Evolutionary conservation across 2,797 vertebrate species (phyloP).

Genomic region (Furcifer pardalis): DNA sequence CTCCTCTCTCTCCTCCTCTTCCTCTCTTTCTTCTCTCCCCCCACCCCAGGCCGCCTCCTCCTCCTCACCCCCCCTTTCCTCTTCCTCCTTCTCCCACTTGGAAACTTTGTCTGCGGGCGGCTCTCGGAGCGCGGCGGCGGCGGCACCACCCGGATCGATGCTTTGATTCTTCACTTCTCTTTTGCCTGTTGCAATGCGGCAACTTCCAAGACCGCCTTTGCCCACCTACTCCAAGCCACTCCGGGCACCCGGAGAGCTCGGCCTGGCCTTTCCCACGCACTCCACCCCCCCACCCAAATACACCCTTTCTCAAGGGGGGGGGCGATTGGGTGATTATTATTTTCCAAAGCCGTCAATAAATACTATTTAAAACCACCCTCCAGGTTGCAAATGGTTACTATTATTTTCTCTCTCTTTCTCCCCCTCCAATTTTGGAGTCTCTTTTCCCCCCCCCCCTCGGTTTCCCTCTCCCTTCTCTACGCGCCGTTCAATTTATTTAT

Average conservation of each 20-base stretch:
- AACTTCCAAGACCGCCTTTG: conserved; percentile 63
- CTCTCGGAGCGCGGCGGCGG: conserved; percentile 34
- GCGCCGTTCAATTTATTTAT: conserved; percentile 51
- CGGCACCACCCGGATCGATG: conserved; percentile 57
- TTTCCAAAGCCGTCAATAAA: conserved; percentile 6
- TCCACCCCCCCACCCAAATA: too few species aligned
- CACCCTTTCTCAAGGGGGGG: not conserved
- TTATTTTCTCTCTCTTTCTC: conserved; percentile 48
- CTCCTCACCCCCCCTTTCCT: conserved; percentile 57
- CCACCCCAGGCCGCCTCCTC: conserved; percentile 52
- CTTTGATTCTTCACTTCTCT: conserved; percentile 72
- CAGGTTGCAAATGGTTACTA: conserved; percentile 58
- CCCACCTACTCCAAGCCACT: conserved; percentile 14
- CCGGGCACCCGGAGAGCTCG: not conserved
- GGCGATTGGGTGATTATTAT: not conserved
- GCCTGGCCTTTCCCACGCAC: not conserved
- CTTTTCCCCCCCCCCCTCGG: conserved; percentile 47
- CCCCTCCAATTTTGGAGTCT: conserved; percentile 50
- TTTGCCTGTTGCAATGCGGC: conserved; percentile 98
- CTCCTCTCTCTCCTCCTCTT: conserved; percentile 48
- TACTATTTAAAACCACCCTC: conserved; percentile 48
- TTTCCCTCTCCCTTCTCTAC: conserved; percentile 65
- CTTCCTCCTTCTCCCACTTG: conserved; percentile 69
- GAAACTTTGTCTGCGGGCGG: conserved; percentile 63
- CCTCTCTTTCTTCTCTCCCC: not conserved